A percentile compares a stretch with the other conserved stretches of the same genome.
These are phyloP conservation scores for Octodonta nipae DNA, from an alignment of 2,888 invertebrate species.

Conservation along the genomic window DNA sequence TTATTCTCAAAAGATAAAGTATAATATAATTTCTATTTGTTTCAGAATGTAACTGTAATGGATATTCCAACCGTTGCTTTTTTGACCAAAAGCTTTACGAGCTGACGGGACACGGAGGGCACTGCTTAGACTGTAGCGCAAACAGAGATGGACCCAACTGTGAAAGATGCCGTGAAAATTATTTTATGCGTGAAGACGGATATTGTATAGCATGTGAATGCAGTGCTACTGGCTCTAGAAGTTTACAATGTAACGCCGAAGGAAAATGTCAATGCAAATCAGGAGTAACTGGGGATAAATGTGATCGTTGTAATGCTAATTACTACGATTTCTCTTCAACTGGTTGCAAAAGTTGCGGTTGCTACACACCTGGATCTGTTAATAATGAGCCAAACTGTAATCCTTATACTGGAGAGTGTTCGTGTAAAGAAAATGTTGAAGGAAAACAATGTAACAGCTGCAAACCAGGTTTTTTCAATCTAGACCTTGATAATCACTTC, in stretches of 20 bases:
- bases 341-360: constrained; percentile 90
- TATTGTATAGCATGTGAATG: constrained; percentile 86
- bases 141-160: constrained; percentile 94
- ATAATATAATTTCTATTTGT: no score
- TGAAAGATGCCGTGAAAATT: constrained; percentile 86
- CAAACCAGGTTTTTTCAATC: constrained; percentile 86
- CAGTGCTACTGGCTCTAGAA: constrained; percentile 78
- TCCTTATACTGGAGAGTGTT: constrained; percentile 62
- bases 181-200: constrained; percentile 66
- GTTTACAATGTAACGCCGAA: constrained; percentile 78
- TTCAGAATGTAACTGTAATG: constrained; percentile 90
- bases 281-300: constrained; percentile 69
- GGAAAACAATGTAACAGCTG: constrained; percentile 87
- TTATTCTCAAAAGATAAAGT: no score
- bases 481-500: constrained; percentile 74
- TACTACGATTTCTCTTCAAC: constrained; percentile 77
- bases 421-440: constrained; percentile 88
- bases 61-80: constrained; percentile 82
- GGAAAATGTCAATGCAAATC: constrained; percentile 94
- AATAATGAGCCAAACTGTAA: constrained; percentile 76
- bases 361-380: constrained; percentile 70
- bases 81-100: constrained; percentile 89
- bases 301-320: constrained; percentile 69
- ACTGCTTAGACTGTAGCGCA: constrained; percentile 85
- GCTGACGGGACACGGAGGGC: constrained; percentile 88